Percentiles rank a stretch among this genome's conserved stretches.
Conservation (phyloP, 2,888 invertebrate species). For the Creontiades dilutus region DNA sequence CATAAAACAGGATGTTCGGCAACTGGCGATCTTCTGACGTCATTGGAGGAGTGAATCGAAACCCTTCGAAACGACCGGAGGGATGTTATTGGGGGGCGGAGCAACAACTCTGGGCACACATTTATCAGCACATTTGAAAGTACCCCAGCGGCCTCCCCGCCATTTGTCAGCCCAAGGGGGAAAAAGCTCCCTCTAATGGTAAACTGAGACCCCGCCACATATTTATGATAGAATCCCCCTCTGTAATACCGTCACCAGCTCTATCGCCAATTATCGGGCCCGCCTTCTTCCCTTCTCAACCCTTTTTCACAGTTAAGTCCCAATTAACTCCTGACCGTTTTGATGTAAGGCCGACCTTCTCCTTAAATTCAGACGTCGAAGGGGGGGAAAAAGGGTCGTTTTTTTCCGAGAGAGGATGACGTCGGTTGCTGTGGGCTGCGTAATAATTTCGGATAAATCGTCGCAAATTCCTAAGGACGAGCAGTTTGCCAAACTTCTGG, state of each 20-base stretch:
- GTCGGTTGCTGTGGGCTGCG: too few species aligned
- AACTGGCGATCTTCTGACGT: neutral
- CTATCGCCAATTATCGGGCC: conserved; percentile 18
- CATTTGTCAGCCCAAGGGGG: conserved; percentile 1
- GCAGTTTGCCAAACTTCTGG: too few species aligned
- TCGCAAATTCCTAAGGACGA: too few species aligned
- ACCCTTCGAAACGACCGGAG: neutral
- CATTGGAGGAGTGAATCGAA: neutral
- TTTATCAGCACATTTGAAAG: conserved; percentile 45
- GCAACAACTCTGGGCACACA: neutral
- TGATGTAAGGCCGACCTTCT: conserved; percentile 13
- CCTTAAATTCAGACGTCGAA: conserved; percentile 10
- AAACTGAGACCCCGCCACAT: conserved; percentile 43
- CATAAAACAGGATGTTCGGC: neutral
- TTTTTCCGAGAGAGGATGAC: neutral
- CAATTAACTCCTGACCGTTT: conserved; percentile 29
- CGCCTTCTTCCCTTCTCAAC: neutral
- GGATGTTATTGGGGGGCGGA: neutral
- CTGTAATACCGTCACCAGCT: neutral
- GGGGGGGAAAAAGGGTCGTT: neutral
- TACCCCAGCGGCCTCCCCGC: conserved; percentile 30
- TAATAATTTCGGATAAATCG: too few species aligned
- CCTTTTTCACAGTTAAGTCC: neutral
- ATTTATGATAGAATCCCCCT: conserved; percentile 34
- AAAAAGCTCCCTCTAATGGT: conserved; percentile 23